Base-by-base conservation (phyloP, 1,140 invertebrate species). In the Antheraea pernyi region DNA sequence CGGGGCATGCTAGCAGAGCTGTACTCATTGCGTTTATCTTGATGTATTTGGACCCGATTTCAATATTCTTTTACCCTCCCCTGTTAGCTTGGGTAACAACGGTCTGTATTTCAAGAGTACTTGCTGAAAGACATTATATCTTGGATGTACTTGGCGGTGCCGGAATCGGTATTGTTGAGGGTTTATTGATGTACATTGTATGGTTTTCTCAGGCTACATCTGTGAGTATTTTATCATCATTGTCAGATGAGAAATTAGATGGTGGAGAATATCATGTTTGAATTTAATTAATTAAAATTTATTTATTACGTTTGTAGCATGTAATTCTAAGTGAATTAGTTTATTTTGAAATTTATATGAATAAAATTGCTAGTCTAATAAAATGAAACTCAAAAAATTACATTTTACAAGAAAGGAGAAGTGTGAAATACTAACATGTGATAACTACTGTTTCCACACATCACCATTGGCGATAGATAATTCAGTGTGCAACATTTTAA, bases 1-100 rank as follows among this genome's bases (percentile, higher is more conserved):
- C 98, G 0, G 99, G 99, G 0, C 99, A 99, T 92, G 95, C 97
- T 2, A 98, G 97, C n/a, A 92, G 99, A 78, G 95, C 97, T 10
- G 93, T 96, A 11, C 95, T 97, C 82, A 89, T 99, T 16, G 92
- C 95, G 0, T 94, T 95, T 61, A 96, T 97, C 78, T 95, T 97
- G 69, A 93, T 94, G 0, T 90, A 93, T 73, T 76, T 96, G 10
- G 94, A 94, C 88, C 94, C 95, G 0, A 66, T 96, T 0, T 86
- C 94, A 19, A 81, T 94, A 10, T 76, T 96, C 59, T 94, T 94
- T 39, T 87, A 93, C 59, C 94, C 94, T 46, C 92, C 96, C 0
- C 70, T 98, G 9, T 76, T 96, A 5, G 93, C 95, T 0, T 99
- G 98, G 98, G 93, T 95, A 7, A 82, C 94, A 1, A 91, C 95